Evolutionary conservation across 2,888 invertebrate genomes (phyloP).

Genomic region (Drepana falcataria): DNA sequence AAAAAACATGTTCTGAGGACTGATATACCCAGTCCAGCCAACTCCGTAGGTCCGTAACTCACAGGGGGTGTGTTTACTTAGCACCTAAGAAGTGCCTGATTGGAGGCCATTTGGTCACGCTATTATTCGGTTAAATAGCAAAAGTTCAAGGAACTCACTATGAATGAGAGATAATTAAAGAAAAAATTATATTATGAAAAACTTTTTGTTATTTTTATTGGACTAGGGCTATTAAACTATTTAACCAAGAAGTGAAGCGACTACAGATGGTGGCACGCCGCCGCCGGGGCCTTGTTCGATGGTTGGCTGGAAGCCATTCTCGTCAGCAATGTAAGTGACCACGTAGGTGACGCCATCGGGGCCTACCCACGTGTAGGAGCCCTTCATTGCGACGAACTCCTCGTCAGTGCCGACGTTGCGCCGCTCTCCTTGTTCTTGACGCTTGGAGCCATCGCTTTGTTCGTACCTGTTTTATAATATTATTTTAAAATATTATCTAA

Average conservation of each 20-base stretch:
- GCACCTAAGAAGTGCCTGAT: no score
- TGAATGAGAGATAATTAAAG: no score
- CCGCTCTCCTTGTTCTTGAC: slow-evolving; percentile 69
- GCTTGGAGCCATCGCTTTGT: slow-evolving; percentile 73
- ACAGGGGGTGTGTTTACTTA: no score
- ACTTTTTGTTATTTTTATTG: neutral
- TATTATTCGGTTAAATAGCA: no score
- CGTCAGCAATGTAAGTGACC: slow-evolving; percentile 75
- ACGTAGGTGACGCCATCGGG: slow-evolving; percentile 70
- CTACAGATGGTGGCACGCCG: slow-evolving; percentile 40
- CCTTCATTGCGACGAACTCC: slow-evolving; percentile 68
- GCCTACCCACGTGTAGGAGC: slow-evolving; percentile 70
- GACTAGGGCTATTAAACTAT: neutral
- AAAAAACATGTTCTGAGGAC: no score
- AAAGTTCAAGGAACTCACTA: no score
- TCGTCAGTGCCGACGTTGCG: slow-evolving; percentile 73
- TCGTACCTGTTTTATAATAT: slow-evolving; percentile 49
- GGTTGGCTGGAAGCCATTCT: slow-evolving; percentile 76
- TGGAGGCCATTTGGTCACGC: no score
- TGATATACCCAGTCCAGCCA: no score
- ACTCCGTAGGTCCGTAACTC: no score
- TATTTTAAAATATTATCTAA: neutral
- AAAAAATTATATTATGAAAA: no score
- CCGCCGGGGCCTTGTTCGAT: slow-evolving; percentile 52
- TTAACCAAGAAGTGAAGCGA: slow-evolving; percentile 56